Evolutionary conservation across 2,888 invertebrate species (phyloP).

Genomic region (Drosophila robusta): DNA sequence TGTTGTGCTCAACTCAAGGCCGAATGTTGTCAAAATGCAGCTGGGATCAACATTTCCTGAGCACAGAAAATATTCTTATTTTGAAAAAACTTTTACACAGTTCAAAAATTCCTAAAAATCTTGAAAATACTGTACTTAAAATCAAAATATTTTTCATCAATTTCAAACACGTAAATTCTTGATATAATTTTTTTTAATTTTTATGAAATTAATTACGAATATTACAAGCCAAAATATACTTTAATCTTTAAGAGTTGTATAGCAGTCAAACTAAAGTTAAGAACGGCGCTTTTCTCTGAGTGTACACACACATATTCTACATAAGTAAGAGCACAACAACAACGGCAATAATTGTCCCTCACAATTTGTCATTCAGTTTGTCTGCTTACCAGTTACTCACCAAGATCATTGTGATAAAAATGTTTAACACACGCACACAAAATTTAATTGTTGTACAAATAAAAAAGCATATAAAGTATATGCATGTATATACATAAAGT

Average conservation of each 20-base stretch:
- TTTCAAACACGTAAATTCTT: no score
- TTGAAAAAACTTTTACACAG: no score
- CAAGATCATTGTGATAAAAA: constrained; percentile 56
- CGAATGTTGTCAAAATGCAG: neutral
- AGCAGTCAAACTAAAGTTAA: no score
- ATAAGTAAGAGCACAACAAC: constrained; percentile 14
- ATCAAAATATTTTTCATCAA: no score
- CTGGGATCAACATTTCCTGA: no score
- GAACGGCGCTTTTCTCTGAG: neutral
- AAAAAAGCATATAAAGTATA: constrained; percentile 29
- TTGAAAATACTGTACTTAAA: no score
- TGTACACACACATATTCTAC: constrained; percentile 5
- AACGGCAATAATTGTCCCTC: constrained; percentile 47
- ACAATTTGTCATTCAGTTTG: constrained; percentile 62
- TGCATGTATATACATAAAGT: neutral
- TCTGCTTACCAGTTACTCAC: constrained; percentile 57
- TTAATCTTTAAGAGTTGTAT: no score
- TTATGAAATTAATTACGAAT: no score
- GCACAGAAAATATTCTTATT: no score
- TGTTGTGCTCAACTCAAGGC: neutral
- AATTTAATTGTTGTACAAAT: constrained; percentile 75
- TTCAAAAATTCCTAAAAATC: no score
- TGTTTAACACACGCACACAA: constrained; percentile 28
- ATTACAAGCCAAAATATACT: no score
- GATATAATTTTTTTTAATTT: no score